Evolutionary conservation across 1,140 invertebrate species (phyloP).

Genomic region (Ridgeia piscesae): DNA sequence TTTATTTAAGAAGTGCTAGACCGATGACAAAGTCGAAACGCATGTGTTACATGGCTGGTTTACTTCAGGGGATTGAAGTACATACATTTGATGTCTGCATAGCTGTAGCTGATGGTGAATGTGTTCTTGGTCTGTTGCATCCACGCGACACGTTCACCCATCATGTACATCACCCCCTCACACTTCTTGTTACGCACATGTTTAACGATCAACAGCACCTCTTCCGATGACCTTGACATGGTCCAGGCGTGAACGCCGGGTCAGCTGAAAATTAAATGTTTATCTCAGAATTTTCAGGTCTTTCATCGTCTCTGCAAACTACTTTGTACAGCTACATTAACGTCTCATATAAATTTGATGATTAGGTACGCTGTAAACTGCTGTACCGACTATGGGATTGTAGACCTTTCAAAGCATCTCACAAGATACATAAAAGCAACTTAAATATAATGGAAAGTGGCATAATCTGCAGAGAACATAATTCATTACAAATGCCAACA

Average conservation of each 20-base stretch:
- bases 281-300: background rate
- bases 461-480: too few species aligned
- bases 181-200: slow-evolving; percentile 94
- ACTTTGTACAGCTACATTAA: background rate
- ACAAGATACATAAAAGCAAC: too few species aligned
- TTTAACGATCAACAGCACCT: slow-evolving; percentile 87
- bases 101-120: slow-evolving; percentile 88
- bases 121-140: slow-evolving; percentile 88
- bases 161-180: slow-evolving; percentile 92
- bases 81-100: slow-evolving; percentile 92
- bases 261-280: background rate
- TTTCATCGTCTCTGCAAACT: background rate
- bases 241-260: background rate
- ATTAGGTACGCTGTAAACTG: too few species aligned
- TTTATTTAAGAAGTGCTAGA: background rate
- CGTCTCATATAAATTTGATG: background rate
- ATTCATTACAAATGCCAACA: too few species aligned
- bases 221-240: slow-evolving; percentile 64
- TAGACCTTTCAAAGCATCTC: too few species aligned
- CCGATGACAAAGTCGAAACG: background rate
- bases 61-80: slow-evolving; percentile 24
- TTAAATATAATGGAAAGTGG: too few species aligned
- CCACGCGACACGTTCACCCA: slow-evolving; percentile 93
- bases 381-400: too few species aligned
- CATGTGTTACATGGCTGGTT: background rate